Conservation (phyloP, 2,888 invertebrate species). For the Euclidia mi region DNA sequence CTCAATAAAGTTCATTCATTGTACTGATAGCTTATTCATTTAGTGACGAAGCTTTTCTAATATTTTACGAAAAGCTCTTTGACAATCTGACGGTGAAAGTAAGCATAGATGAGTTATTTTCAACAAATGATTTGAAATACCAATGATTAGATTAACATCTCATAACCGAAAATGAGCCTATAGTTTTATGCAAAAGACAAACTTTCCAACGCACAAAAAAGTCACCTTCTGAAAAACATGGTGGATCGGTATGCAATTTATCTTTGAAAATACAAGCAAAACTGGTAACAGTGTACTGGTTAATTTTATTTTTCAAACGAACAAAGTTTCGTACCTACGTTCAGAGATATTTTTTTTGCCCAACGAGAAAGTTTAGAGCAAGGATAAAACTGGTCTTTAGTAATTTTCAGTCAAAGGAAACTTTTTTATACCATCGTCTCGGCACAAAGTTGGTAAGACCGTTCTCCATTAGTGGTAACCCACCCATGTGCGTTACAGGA, state of each 20-base stretch:
- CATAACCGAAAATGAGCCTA: too few species aligned
- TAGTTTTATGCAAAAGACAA: background rate
- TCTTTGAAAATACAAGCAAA: conserved; percentile 7
- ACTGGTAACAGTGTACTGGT: conserved; percentile 1
- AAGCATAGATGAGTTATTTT: too few species aligned
- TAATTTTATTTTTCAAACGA: conserved; percentile 14
- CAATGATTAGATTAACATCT: too few species aligned
- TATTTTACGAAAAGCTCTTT: too few species aligned
- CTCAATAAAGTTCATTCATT: too few species aligned
- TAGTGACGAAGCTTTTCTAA: too few species aligned
- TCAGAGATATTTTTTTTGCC: conserved; percentile 57
- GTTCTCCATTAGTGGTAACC: conserved; percentile 83
- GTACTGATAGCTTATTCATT: too few species aligned
- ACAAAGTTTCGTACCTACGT: conserved; percentile 13
- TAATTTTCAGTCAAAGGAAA: conserved; percentile 68
- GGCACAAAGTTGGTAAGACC: conserved; percentile 70
- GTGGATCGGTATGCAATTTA: conserved; percentile 12
- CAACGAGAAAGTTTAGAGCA: conserved; percentile 63
- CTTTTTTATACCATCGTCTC: conserved; percentile 62
- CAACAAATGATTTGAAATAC: too few species aligned
- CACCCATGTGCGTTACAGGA: conserved; percentile 81
- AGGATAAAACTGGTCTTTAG: conserved; percentile 72
- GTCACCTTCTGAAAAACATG: conserved; percentile 22
- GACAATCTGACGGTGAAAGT: too few species aligned
- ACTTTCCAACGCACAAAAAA: background rate